phyloP scores from a whole-genome alignment of 2,888 invertebrate genomes.

The Cantharis rufa region DNA sequence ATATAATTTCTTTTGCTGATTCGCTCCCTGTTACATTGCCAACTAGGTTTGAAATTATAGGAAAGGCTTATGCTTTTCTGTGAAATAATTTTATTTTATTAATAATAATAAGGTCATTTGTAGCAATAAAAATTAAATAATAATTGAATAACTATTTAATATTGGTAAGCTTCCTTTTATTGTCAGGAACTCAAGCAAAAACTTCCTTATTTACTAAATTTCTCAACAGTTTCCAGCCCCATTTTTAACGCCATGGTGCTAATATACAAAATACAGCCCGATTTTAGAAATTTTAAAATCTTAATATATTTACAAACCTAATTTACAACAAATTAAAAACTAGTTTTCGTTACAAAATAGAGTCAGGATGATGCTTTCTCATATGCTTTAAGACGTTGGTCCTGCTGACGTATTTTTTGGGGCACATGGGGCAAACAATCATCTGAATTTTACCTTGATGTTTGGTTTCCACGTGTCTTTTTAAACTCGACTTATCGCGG shows the following conservation, averaged over 20 bases:
- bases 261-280: not conserved
- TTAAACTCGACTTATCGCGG: constrained; percentile 41
- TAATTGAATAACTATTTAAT: too few relatives aligned
- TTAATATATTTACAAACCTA: not conserved
- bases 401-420: constrained; percentile 36
- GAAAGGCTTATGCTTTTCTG: too few relatives aligned
- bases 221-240: not conserved
- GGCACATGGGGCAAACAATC: constrained; percentile 33
- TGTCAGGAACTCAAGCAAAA: too few relatives aligned
- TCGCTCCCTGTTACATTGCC: too few relatives aligned
- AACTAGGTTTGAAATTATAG: too few relatives aligned
- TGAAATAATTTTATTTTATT: too few relatives aligned
- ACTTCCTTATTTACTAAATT: too few relatives aligned
- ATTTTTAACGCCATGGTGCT: too few relatives aligned
- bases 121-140: too few relatives aligned
- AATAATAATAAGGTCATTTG: too few relatives aligned
- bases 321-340: not conserved
- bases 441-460: constrained; percentile 32
- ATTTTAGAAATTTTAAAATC: not conserved
- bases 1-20: too few relatives aligned
- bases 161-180: too few relatives aligned
- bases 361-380: constrained; percentile 28
- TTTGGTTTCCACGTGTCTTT: constrained; percentile 36
- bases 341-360: not conserved
- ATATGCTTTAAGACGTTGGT: constrained; percentile 38